phyloP scores from a whole-genome alignment of 2,113 vertebrate species.

The Gavia stellata region DNA sequence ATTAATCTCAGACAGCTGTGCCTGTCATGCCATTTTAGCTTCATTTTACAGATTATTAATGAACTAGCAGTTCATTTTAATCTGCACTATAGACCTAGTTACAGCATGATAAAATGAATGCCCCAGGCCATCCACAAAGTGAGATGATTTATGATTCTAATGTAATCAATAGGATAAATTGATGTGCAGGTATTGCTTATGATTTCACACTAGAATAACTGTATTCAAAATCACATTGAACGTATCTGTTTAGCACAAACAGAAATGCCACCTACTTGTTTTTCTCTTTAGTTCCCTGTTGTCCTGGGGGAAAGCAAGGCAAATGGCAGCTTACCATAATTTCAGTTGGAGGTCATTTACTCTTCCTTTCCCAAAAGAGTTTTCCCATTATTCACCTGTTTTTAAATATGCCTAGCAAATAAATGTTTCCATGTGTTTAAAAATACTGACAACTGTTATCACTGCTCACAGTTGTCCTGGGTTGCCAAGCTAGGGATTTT shows the following conservation, averaged over 20 bases:
- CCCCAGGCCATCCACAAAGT: background rate
- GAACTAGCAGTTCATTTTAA: background rate
- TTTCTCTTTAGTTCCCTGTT: background rate
- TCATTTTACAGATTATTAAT: background rate
- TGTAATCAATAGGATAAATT: background rate
- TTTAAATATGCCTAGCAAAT: background rate
- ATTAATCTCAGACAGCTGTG: background rate
- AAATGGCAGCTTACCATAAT: background rate
- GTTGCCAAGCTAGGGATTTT: background rate
- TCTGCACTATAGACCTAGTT: background rate
- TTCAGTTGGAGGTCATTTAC: background rate
- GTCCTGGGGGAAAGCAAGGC: background rate
- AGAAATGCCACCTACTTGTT: background rate
- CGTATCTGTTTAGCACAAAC: background rate
- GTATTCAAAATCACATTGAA: background rate
- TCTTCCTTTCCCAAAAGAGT: background rate
- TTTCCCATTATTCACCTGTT: background rate
- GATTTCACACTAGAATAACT: background rate
- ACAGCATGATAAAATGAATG: background rate
- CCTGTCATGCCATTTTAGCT: background rate
- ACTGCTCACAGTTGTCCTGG: background rate
- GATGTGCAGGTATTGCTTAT: background rate
- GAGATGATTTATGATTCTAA: background rate
- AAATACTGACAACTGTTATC: background rate
- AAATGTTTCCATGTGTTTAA: background rate